Evolutionary conservation across 1,140 invertebrate genomes (phyloP), one percentile per base, ranked within the genome.

Genomic region (Ips nitidus): DNA sequence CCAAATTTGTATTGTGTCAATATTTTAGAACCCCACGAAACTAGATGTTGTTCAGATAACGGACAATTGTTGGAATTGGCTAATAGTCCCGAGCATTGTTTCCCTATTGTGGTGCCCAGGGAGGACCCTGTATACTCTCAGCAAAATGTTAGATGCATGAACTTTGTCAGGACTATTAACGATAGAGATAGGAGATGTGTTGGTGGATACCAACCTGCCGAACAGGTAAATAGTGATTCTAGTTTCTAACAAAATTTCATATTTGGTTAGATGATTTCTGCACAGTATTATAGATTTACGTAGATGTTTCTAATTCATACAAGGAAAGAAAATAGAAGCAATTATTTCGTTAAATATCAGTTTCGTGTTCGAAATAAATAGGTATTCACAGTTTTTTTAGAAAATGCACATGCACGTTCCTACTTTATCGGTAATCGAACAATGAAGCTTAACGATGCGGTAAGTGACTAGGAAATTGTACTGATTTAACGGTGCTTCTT

Each of bases 91-190:
- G 84, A 87, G 0, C 80, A 83, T 39, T 98, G 97, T 80, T 95
- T 89, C 73, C 93, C 95, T 0, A 95, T 98, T 69, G 80, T 90
- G 0, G 87, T 98, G 6, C 91, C 94, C 1, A 78, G 83, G 0
- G 86, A 94, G 73, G 97, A 98, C 82, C 91, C 90, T 0, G 86
- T 92, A n/a, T 92, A 91, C 75, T 81, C 83, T 1, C 84, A 84
- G 61, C 86, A 84, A 43, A 85, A 88, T 22, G 89, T 88, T 8
- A 84, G 88, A 61, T 96, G 94, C 77, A 87, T 94, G 81, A 94
- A 94, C 81, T 94, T 95, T 77, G 91, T 94, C 1, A 85, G 94
- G 71, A 93, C 90, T 5, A 87, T 87, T 2, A 90, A 88, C 2
- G 90, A 91, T 69, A 82, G 86, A 52, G 88, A 89, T 74, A 84